Evolutionary conservation across 2,888 invertebrate genomes (phyloP), one percentile per base, ranked within the genome.

Genomic region (Papilio elwesi): DNA sequence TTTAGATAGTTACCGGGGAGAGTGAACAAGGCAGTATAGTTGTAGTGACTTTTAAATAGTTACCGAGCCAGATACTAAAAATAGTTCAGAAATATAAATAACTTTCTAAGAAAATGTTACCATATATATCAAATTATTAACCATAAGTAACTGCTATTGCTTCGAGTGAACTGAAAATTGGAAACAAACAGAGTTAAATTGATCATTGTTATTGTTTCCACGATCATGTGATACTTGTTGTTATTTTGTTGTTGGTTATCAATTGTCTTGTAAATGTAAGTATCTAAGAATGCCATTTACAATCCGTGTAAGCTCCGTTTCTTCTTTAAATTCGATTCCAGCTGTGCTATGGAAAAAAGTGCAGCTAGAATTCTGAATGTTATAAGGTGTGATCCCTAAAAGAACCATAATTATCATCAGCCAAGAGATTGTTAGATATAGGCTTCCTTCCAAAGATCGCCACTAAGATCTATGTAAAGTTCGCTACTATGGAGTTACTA

Each of bases 1-100:
- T 70, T 73, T 66, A 73, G 73, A 66, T 73, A 73, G 73, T 65
- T 51, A 73, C 73, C 52, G n/a, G 47, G 64, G 64, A 65, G 64
- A 69, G 65, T 73, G 59, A 59, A 53, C 26, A 63, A 13, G 26
- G 15, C 47, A 63, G 57, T 66, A 53, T 15, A n/a, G 10, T 49
- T 26, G 26, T 43, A 43, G 65, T 65, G 49, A 65, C 51, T 65
- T 65, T 62, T 62, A 43, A 43, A 62, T 62, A 62, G 59, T n/a
- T 62, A 62, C 15, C 38, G n/a, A 43, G 43, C 59, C 13, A 62
- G 15, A 10, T 62, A 43, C 59, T 62, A 62, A 62, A 62, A 62
- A 62, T 62, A 43, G 59, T 64, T 12, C 6, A 52, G 15, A 64
- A 64, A 49, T 26, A 43, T 64, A 49, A 9, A 55, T 55, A 16